Conservation (phyloP, 2,113 vertebrate species). For the Cyprinodon variegatus region DNA sequence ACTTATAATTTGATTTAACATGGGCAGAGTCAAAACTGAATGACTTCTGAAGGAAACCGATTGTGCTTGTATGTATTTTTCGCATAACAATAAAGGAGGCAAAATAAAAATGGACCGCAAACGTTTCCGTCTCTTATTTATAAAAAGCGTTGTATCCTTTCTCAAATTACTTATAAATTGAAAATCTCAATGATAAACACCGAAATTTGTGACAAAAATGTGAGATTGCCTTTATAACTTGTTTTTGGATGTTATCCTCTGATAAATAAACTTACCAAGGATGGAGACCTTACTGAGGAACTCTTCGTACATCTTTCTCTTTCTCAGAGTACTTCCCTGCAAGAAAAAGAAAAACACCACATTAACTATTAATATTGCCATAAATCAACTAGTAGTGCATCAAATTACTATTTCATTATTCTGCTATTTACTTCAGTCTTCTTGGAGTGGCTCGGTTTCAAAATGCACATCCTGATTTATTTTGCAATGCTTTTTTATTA, state of each 20-base stretch:
- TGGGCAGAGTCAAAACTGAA: neutral
- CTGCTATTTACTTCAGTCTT: neutral
- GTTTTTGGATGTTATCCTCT: neutral
- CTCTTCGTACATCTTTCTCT: conserved; percentile 97
- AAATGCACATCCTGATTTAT: neutral
- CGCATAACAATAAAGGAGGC: neutral
- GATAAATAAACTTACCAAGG: conserved; percentile 84
- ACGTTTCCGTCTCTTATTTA: neutral
- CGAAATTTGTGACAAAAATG: neutral
- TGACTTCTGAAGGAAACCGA: neutral
- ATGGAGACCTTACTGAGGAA: conserved; percentile 98
- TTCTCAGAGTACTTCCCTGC: conserved; percentile 95
- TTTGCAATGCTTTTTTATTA: neutral
- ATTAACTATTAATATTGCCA: conserved; percentile 1
- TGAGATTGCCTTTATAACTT: neutral
- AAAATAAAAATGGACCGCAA: neutral
- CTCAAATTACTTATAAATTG: neutral
- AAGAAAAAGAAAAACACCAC: conserved; percentile 31
- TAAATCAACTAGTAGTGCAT: neutral
- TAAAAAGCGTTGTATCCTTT: neutral
- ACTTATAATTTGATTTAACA: neutral
- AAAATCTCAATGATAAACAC: too few species aligned
- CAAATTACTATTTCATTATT: neutral
- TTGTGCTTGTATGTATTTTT: neutral
- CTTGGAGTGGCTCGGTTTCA: neutral